Conservation (phyloP, 2,797 vertebrate species). For the Pseudocheirus occidentalis region DNA sequence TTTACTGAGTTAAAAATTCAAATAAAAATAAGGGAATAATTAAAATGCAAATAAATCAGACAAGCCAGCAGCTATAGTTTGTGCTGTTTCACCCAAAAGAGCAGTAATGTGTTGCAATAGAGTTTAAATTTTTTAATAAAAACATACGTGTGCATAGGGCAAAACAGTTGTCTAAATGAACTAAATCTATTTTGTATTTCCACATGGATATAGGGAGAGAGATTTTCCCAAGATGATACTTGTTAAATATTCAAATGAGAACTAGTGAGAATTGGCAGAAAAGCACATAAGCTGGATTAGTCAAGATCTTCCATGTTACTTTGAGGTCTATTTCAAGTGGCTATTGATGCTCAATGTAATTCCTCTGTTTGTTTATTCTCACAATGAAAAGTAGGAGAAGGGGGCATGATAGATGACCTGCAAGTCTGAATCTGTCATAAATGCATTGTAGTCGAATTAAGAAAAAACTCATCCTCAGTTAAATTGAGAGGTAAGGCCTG, state of each 20-base stretch:
- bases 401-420: slow-evolving; percentile 56
- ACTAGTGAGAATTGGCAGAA: slow-evolving; percentile 27
- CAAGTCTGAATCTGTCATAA: slow-evolving; percentile 26
- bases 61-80: slow-evolving; percentile 26
- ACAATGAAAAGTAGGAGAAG: slow-evolving; percentile 30
- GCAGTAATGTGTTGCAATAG: slow-evolving; percentile 46
- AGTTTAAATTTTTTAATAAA: slow-evolving; percentile 54
- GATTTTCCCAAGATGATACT: slow-evolving; percentile 65
- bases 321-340: slow-evolving; percentile 60
- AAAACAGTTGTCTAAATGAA: slow-evolving; percentile 47
- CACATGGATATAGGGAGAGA: slow-evolving; percentile 60
- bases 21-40: slow-evolving; percentile 8
- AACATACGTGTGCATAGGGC: slow-evolving; percentile 39
- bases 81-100: slow-evolving; percentile 16
- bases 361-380: slow-evolving; percentile 46
- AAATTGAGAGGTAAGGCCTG: slow-evolving; percentile 37
- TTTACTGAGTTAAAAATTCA: slow-evolving; percentile 18
- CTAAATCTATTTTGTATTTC: slow-evolving; percentile 61
- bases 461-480: slow-evolving; percentile 20
- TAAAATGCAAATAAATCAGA: slow-evolving; percentile 48
- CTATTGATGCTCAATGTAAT: slow-evolving; percentile 52
- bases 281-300: slow-evolving; percentile 64
- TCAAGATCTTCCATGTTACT: slow-evolving; percentile 52
- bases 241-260: slow-evolving; percentile 75
- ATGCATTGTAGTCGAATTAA: not conserved